Evolutionary conservation across 2,113 vertebrate species (phyloP), one percentile per base, ranked within the genome.

Genomic region (Hystrix cristata): DNA sequence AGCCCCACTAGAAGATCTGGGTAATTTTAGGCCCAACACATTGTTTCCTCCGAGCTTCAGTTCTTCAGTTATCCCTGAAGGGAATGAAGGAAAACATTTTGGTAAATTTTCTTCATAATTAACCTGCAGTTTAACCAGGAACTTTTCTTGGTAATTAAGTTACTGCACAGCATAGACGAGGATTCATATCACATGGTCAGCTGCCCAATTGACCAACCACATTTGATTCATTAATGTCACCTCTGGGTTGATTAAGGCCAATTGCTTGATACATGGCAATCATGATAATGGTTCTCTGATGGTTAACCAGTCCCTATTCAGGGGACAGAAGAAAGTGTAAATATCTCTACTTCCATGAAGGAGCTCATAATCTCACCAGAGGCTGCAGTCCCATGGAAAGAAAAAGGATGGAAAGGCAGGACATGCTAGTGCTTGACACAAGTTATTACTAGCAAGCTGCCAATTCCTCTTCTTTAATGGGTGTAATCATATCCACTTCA

Each of bases 1-100:
- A 1, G 46, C 6, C 57, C 34, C 48, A 1, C 25, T 0, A 14
- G 21, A 0, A 1, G 0, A 9, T 0, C 1, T 1, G 71, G 78
- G 1, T 65, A 0, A 21, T 27, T 1, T 9, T 67, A 38, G 82
- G 87, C 57, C 74, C 19, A 4, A 34, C 0, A 29, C 0, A 1
- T 2, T 0, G 2, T 51, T 31, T 34, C 62, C 65, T 21, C 27
- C 23, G 43, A 51, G 15, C 87, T 2, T 38, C 8, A 0, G 43
- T 31, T 76, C 53, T 85, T 71, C 16, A 9, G 5, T 53, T 43
- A 5, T 38, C 46, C 2, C 15, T 19, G 13, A 65, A 43, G 23
- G 29, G 48, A 43, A 38, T 10, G n/a, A 72, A 65, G 69, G 93
- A 59, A 46, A 38, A 4, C 2, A 1, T 34, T 43, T 55, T 57